phyloP scores from a whole-genome alignment of 1,140 invertebrate genomes.

The Drosophila pandora region DNA sequence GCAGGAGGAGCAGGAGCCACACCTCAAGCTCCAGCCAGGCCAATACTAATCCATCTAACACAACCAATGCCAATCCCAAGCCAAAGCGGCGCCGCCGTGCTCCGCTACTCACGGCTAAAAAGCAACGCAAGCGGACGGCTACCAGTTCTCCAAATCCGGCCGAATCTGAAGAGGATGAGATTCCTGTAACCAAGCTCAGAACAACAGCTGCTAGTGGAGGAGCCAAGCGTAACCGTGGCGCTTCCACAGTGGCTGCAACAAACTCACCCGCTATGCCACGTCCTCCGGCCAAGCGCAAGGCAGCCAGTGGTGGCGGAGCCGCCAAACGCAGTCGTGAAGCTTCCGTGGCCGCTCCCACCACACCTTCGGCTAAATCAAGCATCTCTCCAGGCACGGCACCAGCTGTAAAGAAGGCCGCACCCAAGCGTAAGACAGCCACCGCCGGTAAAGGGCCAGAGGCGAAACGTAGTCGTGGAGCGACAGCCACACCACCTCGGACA shows the following conservation, averaged over 20 bases:
- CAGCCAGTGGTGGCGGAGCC: conserved; percentile 6
- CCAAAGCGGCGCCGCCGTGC: conserved; percentile 66
- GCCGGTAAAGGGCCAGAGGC: conserved; percentile 10
- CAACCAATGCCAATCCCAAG: conserved; percentile 43
- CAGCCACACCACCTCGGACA: conserved; percentile 40
- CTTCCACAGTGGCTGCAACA: conserved; percentile 9
- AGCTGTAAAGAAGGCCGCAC: neutral
- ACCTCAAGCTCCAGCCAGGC: conserved; percentile 58
- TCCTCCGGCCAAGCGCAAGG: conserved; percentile 24
- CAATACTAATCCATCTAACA: conserved; percentile 27
- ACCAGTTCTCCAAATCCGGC: conserved; percentile 7
- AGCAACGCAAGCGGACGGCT: conserved; percentile 41
- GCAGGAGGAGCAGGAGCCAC: conserved; percentile 36
- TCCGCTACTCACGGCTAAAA: conserved; percentile 50
- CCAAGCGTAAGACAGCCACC: conserved; percentile 39
- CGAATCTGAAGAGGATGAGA: neutral
- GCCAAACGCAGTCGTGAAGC: conserved; percentile 42
- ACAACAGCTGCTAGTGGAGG: neutral
- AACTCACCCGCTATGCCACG: conserved; percentile 33
- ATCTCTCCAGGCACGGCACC: neutral
- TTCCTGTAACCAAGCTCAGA: conserved; percentile 17
- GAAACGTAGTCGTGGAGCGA: conserved; percentile 23
- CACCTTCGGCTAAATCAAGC: neutral
- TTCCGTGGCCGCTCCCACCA: neutral
- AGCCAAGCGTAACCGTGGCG: conserved; percentile 13